Evolutionary conservation across 2,797 vertebrate species (phyloP).

Genomic region (Natrix natrix): DNA sequence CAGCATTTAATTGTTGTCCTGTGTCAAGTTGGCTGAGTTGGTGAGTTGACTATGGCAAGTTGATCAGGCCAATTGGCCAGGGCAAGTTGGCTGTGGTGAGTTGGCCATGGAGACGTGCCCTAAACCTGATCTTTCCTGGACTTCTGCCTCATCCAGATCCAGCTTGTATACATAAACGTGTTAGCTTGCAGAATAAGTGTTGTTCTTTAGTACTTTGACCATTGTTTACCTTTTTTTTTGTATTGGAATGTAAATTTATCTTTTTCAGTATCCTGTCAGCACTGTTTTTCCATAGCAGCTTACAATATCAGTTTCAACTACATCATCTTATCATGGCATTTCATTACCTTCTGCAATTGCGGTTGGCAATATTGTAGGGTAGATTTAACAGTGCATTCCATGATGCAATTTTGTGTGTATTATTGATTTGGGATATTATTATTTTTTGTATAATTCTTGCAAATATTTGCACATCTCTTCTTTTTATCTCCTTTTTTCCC

Average conservation of each 20-base stretch:
- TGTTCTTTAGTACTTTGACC: neutral
- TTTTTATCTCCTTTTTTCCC: neutral
- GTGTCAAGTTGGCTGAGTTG: neutral
- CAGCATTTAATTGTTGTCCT: neutral
- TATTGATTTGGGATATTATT: neutral
- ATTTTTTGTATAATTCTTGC: neutral
- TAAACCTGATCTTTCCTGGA: neutral
- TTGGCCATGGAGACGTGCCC: neutral
- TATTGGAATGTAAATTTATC: neutral
- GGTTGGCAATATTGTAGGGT: neutral
- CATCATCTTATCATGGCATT: neutral
- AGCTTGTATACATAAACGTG: neutral
- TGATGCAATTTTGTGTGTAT: neutral
- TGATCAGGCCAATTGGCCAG: neutral
- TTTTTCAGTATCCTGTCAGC: neutral
- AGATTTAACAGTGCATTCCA: neutral
- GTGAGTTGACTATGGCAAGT: neutral
- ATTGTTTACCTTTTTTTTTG: neutral
- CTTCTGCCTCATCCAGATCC: neutral
- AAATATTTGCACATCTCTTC: neutral
- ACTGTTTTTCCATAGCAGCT: neutral
- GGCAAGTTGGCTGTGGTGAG: neutral
- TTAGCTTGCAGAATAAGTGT: neutral
- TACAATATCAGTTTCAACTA: neutral
- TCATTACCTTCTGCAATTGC: neutral